phyloP scores from a whole-genome alignment of 2,888 invertebrate genomes.

The Alloscopus bannaensis region DNA sequence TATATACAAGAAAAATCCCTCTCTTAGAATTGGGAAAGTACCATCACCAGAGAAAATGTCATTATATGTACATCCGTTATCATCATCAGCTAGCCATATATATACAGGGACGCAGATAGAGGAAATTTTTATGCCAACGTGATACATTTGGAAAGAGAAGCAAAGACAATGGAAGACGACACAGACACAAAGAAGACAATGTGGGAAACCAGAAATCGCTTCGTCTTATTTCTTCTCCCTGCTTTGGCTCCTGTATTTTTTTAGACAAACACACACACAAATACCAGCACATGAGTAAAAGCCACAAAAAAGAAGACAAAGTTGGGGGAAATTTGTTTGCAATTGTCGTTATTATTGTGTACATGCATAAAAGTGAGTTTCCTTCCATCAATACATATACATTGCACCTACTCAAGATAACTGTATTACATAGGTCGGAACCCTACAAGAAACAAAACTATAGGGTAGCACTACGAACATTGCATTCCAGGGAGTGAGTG shows the following conservation, averaged over 20 bases:
- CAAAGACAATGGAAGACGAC: conserved; percentile 51
- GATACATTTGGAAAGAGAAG: conserved; percentile 8
- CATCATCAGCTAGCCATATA: too few species aligned
- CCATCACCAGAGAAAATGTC: too few species aligned
- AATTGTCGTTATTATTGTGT: conserved; percentile 70
- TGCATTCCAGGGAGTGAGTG: background rate
- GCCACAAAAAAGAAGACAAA: too few species aligned
- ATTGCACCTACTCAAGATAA: too few species aligned
- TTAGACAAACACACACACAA: too few species aligned
- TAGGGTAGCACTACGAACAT: background rate
- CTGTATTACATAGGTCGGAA: background rate
- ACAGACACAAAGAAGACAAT: conserved; percentile 62
- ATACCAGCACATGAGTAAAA: too few species aligned
- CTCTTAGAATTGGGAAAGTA: too few species aligned
- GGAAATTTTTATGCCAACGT: background rate
- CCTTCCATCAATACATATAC: too few species aligned
- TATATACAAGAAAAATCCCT: background rate
- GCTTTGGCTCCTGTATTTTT: conserved; percentile 52
- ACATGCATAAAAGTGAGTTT: conserved; percentile 29
- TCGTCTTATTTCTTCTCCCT: conserved; percentile 44
- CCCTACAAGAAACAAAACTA: background rate
- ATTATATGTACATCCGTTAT: conserved; percentile 45
- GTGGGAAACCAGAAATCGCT: conserved; percentile 59
- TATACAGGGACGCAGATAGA: too few species aligned
- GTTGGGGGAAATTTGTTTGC: conserved; percentile 71